phyloP scores from a whole-genome alignment of 2,888 invertebrate genomes.

The Periphyllus acericola region DNA sequence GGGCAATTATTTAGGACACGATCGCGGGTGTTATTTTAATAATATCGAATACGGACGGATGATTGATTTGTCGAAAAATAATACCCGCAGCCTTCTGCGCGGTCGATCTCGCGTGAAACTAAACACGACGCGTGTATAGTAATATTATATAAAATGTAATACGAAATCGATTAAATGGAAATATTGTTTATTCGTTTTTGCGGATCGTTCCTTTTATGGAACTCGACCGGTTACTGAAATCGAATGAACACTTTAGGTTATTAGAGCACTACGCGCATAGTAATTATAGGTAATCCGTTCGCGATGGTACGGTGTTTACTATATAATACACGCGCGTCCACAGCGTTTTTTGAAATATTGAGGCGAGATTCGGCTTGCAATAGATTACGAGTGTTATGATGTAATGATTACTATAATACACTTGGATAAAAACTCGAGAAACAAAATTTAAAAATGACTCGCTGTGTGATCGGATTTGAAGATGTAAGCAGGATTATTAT shows the following conservation, averaged over 20 bases:
- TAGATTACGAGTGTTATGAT: too few relatives aligned
- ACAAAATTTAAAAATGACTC: too few relatives aligned
- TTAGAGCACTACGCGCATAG: not conserved
- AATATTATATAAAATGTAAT: not conserved
- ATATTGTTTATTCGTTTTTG: not conserved
- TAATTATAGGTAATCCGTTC: not conserved
- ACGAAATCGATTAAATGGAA: slow-evolving; percentile 2
- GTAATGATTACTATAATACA: too few relatives aligned
- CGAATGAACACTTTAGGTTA: slow-evolving; percentile 2
- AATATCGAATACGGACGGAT: not conserved
- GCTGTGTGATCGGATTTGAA: too few relatives aligned
- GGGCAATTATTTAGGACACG: not conserved
- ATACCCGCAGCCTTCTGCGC: not conserved
- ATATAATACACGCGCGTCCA: too few relatives aligned
- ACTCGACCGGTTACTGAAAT: slow-evolving; percentile 17
- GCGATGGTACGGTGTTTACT: not conserved
- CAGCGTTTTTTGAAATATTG: too few relatives aligned
- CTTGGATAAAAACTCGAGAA: too few relatives aligned
- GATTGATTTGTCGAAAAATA: slow-evolving; percentile 2
- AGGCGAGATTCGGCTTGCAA: too few relatives aligned
- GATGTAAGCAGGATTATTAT: too few relatives aligned
- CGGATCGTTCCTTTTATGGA: slow-evolving; percentile 22
- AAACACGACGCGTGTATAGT: too few relatives aligned
- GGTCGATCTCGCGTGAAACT: not conserved
- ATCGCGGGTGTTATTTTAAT: not conserved